phyloP scores from a whole-genome alignment of 2,113 vertebrate species.

The Hiodon alosoides region DNA sequence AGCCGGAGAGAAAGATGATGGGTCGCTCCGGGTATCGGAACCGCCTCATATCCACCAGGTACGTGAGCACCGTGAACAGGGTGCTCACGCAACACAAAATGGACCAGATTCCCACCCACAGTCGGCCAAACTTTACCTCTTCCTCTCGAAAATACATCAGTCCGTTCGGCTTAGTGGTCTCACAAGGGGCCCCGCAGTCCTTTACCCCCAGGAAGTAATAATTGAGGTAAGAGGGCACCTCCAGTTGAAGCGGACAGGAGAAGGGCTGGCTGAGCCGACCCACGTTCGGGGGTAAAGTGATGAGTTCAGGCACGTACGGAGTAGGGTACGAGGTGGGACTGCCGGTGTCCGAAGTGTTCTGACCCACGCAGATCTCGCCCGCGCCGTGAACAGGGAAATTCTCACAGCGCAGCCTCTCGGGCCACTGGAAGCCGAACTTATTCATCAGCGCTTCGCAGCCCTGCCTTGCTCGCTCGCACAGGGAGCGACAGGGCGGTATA shows the following conservation, averaged over 20 bases:
- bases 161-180: slow-evolving; percentile 70
- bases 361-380: slow-evolving; percentile 79
- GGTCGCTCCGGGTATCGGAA: slow-evolving; percentile 87
- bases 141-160: slow-evolving; percentile 87
- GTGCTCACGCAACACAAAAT: slow-evolving; percentile 80
- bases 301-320: slow-evolving; percentile 49
- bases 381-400: slow-evolving; percentile 75
- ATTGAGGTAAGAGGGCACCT: slow-evolving; percentile 79
- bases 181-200: slow-evolving; percentile 88
- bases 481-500: slow-evolving; percentile 75
- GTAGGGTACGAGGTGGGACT: slow-evolving; percentile 61
- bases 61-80: slow-evolving; percentile 85
- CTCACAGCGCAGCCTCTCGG: slow-evolving; percentile 72
- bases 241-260: slow-evolving; percentile 80
- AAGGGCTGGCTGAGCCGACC: slow-evolving; percentile 56
- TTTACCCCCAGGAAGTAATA: slow-evolving; percentile 81
- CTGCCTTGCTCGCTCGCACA: slow-evolving; percentile 75
- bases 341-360: slow-evolving; percentile 70
- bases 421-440: slow-evolving; percentile 84
- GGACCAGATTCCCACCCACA: slow-evolving; percentile 84
- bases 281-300: slow-evolving; percentile 46
- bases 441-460: slow-evolving; percentile 83
- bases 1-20: slow-evolving; percentile 87
- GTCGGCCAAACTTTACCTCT: slow-evolving; percentile 76
- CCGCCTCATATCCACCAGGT: slow-evolving; percentile 77